Conservation (phyloP, 1,140 invertebrate genomes). For the Brachionus rotundiformis region DNA sequence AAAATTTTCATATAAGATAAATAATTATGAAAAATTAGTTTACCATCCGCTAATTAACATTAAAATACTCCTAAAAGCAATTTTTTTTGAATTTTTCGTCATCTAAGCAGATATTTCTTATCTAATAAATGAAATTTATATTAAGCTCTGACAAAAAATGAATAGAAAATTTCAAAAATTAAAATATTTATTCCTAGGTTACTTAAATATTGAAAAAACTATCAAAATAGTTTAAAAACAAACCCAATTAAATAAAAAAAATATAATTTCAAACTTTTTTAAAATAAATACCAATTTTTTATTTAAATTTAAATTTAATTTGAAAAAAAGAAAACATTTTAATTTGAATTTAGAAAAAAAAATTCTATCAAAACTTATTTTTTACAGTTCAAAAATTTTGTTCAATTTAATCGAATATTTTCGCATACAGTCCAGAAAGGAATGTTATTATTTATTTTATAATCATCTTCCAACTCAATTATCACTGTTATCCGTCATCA, state of each 20-base stretch:
- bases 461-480: neutral
- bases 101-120: too few relatives aligned
- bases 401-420: neutral
- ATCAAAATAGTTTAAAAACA: too few relatives aligned
- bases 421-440: neutral
- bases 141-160: too few relatives aligned
- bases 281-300: neutral
- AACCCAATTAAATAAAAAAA: too few relatives aligned
- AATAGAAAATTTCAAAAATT: too few relatives aligned
- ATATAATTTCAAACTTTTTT: too few relatives aligned
- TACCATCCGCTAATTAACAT: neutral
- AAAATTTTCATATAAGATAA: neutral
- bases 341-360: neutral
- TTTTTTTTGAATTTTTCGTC: neutral
- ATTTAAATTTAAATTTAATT: neutral
- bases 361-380: neutral
- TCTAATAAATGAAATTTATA: too few relatives aligned
- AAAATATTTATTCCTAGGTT: too few relatives aligned
- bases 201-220: too few relatives aligned
- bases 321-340: neutral
- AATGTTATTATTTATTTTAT: neutral
- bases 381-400: neutral
- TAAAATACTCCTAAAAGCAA: neutral
- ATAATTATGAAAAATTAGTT: neutral
- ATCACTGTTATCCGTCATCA: neutral